phyloP scores from a whole-genome alignment of 2,888 invertebrate genomes.

The Hydraecia micacea region DNA sequence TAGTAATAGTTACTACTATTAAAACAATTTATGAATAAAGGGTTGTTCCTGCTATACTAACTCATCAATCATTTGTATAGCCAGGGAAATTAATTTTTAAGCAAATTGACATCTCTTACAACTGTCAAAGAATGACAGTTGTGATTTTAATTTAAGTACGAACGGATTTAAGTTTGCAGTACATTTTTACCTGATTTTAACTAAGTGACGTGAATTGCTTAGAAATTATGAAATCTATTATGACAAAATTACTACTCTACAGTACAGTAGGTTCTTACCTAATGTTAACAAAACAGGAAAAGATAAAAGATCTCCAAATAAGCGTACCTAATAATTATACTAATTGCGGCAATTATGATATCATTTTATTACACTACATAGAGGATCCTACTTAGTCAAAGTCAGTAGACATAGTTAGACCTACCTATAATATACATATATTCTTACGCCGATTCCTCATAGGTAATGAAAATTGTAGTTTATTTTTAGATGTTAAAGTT shows the following conservation, averaged over 20 bases:
- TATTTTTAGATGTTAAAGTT: background rate
- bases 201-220: background rate
- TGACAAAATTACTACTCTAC: background rate
- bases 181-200: background rate
- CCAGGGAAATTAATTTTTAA: background rate
- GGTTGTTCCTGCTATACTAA: background rate
- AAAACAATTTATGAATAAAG: background rate
- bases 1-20: background rate
- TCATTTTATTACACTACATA: background rate
- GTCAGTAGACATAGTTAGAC: background rate
- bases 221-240: conserved; percentile 14
- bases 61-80: background rate
- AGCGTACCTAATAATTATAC: background rate
- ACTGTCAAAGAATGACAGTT: background rate
- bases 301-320: conserved; percentile 5
- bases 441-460: background rate
- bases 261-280: background rate
- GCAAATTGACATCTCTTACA: background rate
- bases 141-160: background rate
- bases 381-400: background rate
- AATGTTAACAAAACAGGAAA: background rate
- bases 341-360: background rate
- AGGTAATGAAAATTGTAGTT: background rate
- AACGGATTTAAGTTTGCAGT: background rate
- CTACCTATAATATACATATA: background rate